phyloP scores from a whole-genome alignment of 2,113 vertebrate genomes.

The Ciconia boyciana region DNA sequence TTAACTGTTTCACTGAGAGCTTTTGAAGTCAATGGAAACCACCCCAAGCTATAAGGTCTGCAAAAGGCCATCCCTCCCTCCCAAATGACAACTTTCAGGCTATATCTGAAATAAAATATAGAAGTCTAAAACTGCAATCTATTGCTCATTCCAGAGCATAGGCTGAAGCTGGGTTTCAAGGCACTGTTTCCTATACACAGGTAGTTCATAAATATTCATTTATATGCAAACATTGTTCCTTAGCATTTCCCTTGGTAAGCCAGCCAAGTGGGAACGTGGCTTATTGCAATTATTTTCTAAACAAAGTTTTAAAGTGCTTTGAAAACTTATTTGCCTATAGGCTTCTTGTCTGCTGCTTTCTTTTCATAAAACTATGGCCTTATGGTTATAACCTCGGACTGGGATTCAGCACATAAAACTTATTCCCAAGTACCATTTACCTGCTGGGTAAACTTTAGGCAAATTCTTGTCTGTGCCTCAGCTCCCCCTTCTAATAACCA shows the following conservation, averaged over 20 bases:
- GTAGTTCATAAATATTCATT: neutral
- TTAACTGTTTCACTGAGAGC: neutral
- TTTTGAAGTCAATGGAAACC: neutral
- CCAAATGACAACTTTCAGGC: neutral
- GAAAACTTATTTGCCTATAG: conserved; percentile 51
- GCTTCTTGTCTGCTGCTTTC: conserved; percentile 21
- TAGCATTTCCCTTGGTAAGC: neutral
- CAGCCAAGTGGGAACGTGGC: conserved; percentile 5
- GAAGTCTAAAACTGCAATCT: neutral
- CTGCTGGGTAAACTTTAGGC: conserved; percentile 34
- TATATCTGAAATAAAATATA: neutral
- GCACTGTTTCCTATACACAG: neutral
- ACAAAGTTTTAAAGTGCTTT: conserved; percentile 39
- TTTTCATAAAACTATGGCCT: neutral
- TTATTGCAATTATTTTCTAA: neutral
- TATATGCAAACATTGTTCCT: conserved; percentile 32
- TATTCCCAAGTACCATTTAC: conserved; percentile 17
- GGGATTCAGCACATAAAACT: neutral
- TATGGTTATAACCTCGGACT: neutral
- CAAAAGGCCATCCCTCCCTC: neutral
- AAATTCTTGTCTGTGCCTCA: conserved; percentile 40
- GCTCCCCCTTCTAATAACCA: neutral
- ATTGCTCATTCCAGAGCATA: neutral
- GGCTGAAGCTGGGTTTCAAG: neutral
- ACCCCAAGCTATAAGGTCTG: neutral